These are phyloP conservation scores for Numenius phaeopus DNA, from an alignment of 2,797 vertebrate species.

Conservation along the genomic window DNA sequence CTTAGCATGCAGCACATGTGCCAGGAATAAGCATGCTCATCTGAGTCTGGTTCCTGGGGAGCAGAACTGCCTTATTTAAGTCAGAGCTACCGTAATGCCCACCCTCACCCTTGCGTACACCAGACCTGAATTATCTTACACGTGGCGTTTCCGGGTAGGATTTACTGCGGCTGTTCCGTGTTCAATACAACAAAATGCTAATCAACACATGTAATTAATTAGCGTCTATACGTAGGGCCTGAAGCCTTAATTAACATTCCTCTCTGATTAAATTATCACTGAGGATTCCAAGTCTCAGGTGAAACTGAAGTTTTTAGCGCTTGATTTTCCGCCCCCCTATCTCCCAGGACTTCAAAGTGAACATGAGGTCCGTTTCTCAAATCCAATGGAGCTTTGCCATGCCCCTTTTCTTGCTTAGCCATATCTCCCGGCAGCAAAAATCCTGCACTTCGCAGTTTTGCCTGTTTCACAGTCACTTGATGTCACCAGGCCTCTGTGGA, in stretches of 20 bases:
- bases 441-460: neutral
- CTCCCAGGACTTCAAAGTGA: constrained; percentile 70
- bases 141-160: neutral
- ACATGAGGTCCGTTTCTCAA: neutral
- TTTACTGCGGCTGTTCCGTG: neutral
- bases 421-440: neutral
- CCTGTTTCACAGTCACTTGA: neutral
- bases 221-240: constrained; percentile 4
- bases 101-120: neutral
- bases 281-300: constrained; percentile 64
- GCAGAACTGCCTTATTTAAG: neutral
- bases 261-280: constrained; percentile 64
- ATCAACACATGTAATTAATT: constrained; percentile 58
- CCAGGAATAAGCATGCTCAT: neutral
- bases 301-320: constrained; percentile 36
- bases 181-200: constrained; percentile 61
- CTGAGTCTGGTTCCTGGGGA: fast-evolving
- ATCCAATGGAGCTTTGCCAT: constrained; percentile 14
- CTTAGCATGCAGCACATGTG: neutral
- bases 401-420: neutral
- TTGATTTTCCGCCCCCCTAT: constrained; percentile 62
- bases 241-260: constrained; percentile 65
- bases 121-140: neutral
- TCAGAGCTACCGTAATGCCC: neutral
- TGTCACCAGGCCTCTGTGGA: neutral